Conservation (phyloP, 2,113 vertebrate genomes). For the Burhinus oedicnemus region DNA sequence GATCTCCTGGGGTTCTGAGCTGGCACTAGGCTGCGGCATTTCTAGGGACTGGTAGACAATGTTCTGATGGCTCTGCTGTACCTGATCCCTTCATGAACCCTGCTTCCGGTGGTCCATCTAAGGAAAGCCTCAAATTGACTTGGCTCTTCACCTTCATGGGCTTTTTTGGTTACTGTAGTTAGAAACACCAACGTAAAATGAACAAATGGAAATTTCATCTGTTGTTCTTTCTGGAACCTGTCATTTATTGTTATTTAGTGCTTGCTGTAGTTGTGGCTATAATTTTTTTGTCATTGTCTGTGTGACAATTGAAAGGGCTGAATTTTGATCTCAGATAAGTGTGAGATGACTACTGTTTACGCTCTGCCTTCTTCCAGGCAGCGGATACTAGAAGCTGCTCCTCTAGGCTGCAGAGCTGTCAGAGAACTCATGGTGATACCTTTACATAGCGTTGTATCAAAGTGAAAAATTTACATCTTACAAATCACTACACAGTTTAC, state of each 20-base stretch:
- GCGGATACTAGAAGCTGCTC: not conserved
- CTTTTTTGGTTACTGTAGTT: not conserved
- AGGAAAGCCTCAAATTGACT: not conserved
- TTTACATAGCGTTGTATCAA: not conserved
- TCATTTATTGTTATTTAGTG: not conserved
- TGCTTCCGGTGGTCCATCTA: accelerated
- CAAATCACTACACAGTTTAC: not conserved
- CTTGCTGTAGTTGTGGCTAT: not conserved
- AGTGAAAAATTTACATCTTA: not conserved
- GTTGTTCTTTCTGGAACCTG: not conserved
- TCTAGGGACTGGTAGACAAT: accelerated
- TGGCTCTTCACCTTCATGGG: not conserved
- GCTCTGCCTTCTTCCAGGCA: not conserved
- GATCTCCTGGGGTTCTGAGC: not conserved
- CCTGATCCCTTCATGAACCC: accelerated
- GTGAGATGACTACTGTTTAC: not conserved
- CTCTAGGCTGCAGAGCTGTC: not conserved
- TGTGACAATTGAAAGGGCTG: not conserved
- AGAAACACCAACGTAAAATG: not conserved
- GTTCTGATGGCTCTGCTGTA: not conserved
- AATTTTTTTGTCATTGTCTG: not conserved
- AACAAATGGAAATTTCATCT: not conserved
- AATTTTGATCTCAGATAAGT: not conserved
- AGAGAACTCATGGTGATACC: not conserved
- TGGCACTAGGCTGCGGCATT: not conserved